These are phyloP conservation scores for Chionomys nivalis DNA, from an alignment of 2,113 vertebrate genomes.

Conservation along the genomic window DNA sequence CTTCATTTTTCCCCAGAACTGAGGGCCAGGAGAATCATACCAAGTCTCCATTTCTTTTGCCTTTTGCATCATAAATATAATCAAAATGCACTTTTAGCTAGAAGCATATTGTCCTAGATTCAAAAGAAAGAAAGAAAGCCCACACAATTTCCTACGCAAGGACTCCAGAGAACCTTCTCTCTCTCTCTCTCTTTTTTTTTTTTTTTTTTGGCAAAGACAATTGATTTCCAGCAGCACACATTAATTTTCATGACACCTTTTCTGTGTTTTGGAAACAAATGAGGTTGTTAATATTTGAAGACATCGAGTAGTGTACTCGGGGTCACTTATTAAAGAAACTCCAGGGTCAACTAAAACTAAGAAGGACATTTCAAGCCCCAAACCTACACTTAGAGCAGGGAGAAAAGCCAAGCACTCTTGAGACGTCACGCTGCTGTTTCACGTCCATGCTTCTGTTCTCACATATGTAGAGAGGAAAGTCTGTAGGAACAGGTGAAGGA, in stretches of 20 bases:
- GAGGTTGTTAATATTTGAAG: constrained; percentile 83
- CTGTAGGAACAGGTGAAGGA: not conserved
- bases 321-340: constrained; percentile 38
- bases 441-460: not conserved
- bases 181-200: too few species aligned
- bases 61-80: constrained; percentile 38
- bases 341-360: not conserved
- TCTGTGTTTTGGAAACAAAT: constrained; percentile 75
- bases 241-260: constrained; percentile 83
- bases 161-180: constrained; percentile 51
- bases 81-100: constrained; percentile 58
- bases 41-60: constrained; percentile 7
- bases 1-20: constrained; percentile 24
- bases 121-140: not conserved
- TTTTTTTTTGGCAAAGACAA: constrained; percentile 59
- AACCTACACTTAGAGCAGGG: not conserved
- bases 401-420: not conserved
- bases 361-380: not conserved
- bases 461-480: not conserved
- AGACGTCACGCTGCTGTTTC: not conserved
- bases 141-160: constrained; percentile 49
- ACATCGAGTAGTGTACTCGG: constrained; percentile 37
- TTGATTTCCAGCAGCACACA: constrained; percentile 79
- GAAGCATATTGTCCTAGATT: not conserved
- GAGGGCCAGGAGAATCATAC: constrained; percentile 11